These are phyloP conservation scores for Dicycla oo DNA, from an alignment of 2,888 invertebrate species.

Conservation along the genomic window DNA sequence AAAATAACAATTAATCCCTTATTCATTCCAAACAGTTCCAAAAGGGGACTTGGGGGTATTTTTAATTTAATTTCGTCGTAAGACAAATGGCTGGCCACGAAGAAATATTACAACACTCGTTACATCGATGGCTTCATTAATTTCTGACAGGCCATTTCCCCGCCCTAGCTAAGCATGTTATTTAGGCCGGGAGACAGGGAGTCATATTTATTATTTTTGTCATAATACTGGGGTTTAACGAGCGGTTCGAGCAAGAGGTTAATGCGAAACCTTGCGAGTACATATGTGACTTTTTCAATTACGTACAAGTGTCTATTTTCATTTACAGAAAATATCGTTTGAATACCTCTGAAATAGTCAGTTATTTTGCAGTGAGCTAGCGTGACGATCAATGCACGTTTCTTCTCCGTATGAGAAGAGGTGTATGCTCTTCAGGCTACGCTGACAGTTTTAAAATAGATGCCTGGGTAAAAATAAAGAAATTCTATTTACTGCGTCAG, in stretches of 20 bases:
- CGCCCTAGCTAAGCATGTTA: conserved; percentile 48
- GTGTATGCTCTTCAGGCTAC: not conserved
- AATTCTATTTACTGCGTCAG: too few relatives aligned
- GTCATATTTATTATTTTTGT: conserved; percentile 23
- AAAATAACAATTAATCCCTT: conserved; percentile 42
- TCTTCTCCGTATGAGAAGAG: not conserved
- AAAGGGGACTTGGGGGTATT: conserved; percentile 6
- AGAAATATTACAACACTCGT: conserved; percentile 74
- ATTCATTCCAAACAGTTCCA: conserved; percentile 4
- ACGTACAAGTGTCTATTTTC: not conserved
- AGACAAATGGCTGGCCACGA: conserved; percentile 41
- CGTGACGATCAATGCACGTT: not conserved
- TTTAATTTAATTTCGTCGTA: conserved; percentile 52
- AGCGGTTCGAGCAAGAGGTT: not conserved
- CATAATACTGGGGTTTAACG: conserved; percentile 11
- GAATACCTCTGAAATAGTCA: not conserved
- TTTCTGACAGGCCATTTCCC: conserved; percentile 75
- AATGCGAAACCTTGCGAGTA: not conserved
- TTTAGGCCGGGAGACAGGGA: conserved; percentile 55
- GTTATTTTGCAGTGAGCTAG: not conserved
- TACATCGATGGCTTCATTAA: conserved; percentile 76
- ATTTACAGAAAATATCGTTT: not conserved
- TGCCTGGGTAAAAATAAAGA: too few relatives aligned
- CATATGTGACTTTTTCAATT: conserved; percentile 3
- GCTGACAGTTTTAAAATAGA: not conserved